Percentiles rank a stretch among this genome's conserved stretches.
These are phyloP conservation scores for Pygoscelis antarcticus DNA, from an alignment of 2,113 vertebrate genomes.

Conservation along the genomic window DNA sequence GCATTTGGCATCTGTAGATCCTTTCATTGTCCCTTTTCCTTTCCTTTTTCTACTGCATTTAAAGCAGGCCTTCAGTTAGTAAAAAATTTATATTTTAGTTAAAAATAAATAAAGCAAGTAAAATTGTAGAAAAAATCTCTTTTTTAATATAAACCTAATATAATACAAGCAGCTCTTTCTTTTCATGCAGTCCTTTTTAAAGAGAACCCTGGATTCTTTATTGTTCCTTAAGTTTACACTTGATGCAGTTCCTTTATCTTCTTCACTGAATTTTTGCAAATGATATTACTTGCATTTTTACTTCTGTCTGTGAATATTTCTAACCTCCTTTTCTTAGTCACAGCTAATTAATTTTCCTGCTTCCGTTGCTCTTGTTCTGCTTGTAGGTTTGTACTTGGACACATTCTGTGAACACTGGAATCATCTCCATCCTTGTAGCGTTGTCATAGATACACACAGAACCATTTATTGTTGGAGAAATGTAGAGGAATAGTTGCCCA, in stretches of 20 bases:
- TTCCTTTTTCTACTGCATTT: background rate
- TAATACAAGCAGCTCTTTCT: background rate
- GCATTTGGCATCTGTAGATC: background rate
- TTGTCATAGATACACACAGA: constrained; percentile 59
- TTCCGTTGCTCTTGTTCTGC: background rate
- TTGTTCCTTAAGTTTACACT: background rate
- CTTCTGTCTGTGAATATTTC: background rate
- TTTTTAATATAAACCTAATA: background rate
- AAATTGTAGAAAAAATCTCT: background rate
- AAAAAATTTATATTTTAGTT: background rate
- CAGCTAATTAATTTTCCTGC: background rate
- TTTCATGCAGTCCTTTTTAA: background rate
- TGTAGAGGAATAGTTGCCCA: background rate
- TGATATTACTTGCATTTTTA: background rate
- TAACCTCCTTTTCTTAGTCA: background rate
- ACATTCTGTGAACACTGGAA: background rate
- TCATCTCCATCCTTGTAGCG: background rate
- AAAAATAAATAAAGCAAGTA: background rate
- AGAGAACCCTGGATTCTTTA: background rate
- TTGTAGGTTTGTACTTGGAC: background rate
- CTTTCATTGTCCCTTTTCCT: background rate
- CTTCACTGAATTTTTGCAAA: background rate
- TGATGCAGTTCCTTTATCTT: background rate
- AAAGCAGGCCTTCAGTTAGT: background rate
- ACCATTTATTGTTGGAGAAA: background rate